Evolutionary conservation across 2,113 vertebrate genomes (phyloP).

Genomic region (Cromileptes altivelis): DNA sequence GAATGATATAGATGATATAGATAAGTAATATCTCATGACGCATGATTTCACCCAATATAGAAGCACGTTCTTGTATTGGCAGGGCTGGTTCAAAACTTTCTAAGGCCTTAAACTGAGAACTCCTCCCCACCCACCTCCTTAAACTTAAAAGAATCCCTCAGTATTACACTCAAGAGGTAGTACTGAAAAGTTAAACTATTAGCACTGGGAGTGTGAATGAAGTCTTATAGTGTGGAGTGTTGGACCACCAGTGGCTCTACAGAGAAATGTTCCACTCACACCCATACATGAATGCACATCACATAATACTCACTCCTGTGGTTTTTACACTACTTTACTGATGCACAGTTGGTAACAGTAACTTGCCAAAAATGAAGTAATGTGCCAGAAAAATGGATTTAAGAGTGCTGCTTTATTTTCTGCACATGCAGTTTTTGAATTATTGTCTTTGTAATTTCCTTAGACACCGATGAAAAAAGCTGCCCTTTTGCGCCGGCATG

Average conservation of each 20-base stretch:
- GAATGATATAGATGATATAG: slow-evolving; percentile 41
- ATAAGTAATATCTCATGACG: slow-evolving; percentile 55
- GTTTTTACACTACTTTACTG: neutral
- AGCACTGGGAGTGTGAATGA: neutral
- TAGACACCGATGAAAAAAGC: too few species aligned
- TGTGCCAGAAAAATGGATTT: neutral
- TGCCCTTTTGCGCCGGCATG: too few species aligned
- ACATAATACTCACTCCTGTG: neutral
- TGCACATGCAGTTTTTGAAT: neutral
- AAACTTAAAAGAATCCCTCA: neutral
- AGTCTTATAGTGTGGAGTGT: neutral
- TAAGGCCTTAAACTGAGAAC: neutral
- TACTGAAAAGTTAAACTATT: neutral
- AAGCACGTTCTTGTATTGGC: slow-evolving; percentile 16
- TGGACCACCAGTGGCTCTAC: neutral
- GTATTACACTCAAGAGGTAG: neutral
- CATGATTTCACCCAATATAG: slow-evolving; percentile 28
- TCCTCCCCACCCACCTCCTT: neutral
- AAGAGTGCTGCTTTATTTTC: neutral
- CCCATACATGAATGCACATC: neutral
- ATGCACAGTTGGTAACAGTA: neutral
- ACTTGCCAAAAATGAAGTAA: neutral
- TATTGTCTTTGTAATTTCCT: neutral
- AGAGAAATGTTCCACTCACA: neutral
- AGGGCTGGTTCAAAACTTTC: neutral